Evolutionary conservation across 2,888 invertebrate genomes (phyloP).

Genomic region (Mechanitis messenoides): DNA sequence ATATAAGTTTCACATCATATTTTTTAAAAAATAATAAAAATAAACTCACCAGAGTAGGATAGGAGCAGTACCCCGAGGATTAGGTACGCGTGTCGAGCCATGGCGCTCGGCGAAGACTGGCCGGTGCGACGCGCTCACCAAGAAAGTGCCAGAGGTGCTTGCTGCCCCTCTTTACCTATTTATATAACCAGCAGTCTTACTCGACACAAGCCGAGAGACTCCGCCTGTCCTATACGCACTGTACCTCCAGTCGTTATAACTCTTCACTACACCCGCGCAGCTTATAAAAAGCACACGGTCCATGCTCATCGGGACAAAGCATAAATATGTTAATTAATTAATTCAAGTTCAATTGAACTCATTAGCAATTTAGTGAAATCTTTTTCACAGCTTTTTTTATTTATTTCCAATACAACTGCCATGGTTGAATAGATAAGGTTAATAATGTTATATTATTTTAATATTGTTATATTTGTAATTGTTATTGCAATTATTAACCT

Average conservation of each 20-base stretch:
- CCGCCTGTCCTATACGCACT: slow-evolving; percentile 56
- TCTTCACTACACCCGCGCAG: slow-evolving; percentile 42
- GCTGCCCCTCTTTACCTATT: slow-evolving; percentile 74
- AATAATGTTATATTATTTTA: too few species aligned
- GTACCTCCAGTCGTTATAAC: slow-evolving; percentile 50
- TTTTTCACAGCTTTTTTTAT: background rate
- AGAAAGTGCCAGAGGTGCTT: slow-evolving; percentile 73
- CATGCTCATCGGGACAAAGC: slow-evolving; percentile 44
- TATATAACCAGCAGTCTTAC: slow-evolving; percentile 62
- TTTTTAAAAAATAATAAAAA: slow-evolving; percentile 25
- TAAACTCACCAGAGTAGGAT: slow-evolving; percentile 69
- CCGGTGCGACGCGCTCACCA: slow-evolving; percentile 59
- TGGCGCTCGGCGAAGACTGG: slow-evolving; percentile 73
- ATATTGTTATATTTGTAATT: too few species aligned
- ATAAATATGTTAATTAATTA: slow-evolving; percentile 39
- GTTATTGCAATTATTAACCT: too few species aligned
- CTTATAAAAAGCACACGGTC: slow-evolving; percentile 58
- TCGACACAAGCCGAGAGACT: slow-evolving; percentile 46
- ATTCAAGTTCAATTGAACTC: slow-evolving; percentile 50
- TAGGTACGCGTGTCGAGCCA: slow-evolving; percentile 75
- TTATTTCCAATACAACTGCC: background rate
- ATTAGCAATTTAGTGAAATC: background rate
- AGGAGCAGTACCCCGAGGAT: slow-evolving; percentile 68
- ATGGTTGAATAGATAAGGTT: too few species aligned
- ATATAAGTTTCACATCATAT: slow-evolving; percentile 3